Percentiles rank a stretch among this genome's conserved stretches.
Evolutionary conservation across 2,888 invertebrate species (phyloP).

Genomic region (Abrostola triplasia): DNA sequence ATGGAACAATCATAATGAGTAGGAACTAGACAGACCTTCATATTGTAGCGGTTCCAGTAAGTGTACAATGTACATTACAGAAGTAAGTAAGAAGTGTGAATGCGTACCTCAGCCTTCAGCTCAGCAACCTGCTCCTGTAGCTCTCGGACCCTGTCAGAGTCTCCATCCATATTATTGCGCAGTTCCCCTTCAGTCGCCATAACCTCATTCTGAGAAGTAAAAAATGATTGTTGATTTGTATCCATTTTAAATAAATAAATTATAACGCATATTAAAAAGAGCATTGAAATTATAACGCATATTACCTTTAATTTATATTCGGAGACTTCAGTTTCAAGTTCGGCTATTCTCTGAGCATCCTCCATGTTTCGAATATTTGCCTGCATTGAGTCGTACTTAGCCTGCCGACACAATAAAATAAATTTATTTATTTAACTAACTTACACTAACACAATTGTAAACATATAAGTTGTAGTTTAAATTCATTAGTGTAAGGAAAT

Average conservation of each 20-base stretch:
- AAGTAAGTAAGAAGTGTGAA: background rate
- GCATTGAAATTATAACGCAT: background rate
- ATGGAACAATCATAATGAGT: background rate
- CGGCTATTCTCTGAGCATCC: conserved; percentile 97
- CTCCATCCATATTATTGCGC: conserved; percentile 93
- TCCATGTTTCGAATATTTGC: conserved; percentile 98
- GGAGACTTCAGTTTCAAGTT: conserved; percentile 97
- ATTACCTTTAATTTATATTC: conserved; percentile 96
- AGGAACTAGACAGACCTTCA: no score
- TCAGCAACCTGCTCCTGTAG: conserved; percentile 97
- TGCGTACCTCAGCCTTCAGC: conserved; percentile 96
- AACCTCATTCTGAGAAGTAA: conserved; percentile 94
- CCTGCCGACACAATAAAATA: conserved; percentile 71
- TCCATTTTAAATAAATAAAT: background rate
- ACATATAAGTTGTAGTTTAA: background rate
- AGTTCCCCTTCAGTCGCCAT: conserved; percentile 97
- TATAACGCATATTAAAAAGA: conserved; percentile 72
- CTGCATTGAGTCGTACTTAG: conserved; percentile 97
- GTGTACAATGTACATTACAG: no score
- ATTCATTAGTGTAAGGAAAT: background rate
- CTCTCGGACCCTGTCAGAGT: conserved; percentile 95
- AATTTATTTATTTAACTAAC: no score
- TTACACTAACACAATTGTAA: no score
- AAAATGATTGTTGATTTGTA: background rate
- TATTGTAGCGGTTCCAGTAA: no score